phyloP scores from a whole-genome alignment of 2,113 vertebrate genomes.

The Oreotragus oreotragus region DNA sequence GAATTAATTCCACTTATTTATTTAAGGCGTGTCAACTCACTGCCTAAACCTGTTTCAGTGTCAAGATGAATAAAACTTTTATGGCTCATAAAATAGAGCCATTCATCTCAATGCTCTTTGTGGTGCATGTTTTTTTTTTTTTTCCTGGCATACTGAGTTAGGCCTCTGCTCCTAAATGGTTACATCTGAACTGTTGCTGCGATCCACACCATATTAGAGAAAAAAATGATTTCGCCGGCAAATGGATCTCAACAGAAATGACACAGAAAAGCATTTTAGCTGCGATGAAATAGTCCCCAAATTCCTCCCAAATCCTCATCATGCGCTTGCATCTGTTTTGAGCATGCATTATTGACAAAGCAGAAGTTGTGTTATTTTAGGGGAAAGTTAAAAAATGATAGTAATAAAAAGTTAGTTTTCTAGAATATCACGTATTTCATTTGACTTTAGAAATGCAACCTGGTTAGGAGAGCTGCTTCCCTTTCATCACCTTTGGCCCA shows the following conservation, averaged over 20 bases:
- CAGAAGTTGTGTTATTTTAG: neutral
- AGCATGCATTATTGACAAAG: constrained; percentile 16
- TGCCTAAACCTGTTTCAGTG: constrained; percentile 95
- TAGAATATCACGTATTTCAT: neutral
- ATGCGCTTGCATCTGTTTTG: neutral
- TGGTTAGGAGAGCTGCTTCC: neutral
- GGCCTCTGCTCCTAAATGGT: constrained; percentile 67
- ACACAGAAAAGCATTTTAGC: constrained; percentile 33
- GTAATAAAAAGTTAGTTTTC: neutral
- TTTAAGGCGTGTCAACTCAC: constrained; percentile 97
- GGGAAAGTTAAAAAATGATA: constrained; percentile 33
- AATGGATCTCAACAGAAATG: constrained; percentile 51
- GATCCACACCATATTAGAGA: constrained; percentile 40
- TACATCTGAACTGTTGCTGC: constrained; percentile 56
- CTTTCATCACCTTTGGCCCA: neutral
- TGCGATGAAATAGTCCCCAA: neutral
- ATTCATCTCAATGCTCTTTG: constrained; percentile 91
- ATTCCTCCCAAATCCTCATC: neutral
- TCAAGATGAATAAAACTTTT: constrained; percentile 99
- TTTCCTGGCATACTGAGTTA: constrained; percentile 73
- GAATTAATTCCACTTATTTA: constrained; percentile 96
- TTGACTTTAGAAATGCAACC: neutral
- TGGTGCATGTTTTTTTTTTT: constrained; percentile 73
- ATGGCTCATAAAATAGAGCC: constrained; percentile 98
- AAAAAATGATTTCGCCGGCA: constrained; percentile 55